Percentiles rank a stretch among this genome's conserved stretches.
Conservation (phyloP, 2,113 vertebrate genomes). For the Leptocoma aspasia region DNA sequence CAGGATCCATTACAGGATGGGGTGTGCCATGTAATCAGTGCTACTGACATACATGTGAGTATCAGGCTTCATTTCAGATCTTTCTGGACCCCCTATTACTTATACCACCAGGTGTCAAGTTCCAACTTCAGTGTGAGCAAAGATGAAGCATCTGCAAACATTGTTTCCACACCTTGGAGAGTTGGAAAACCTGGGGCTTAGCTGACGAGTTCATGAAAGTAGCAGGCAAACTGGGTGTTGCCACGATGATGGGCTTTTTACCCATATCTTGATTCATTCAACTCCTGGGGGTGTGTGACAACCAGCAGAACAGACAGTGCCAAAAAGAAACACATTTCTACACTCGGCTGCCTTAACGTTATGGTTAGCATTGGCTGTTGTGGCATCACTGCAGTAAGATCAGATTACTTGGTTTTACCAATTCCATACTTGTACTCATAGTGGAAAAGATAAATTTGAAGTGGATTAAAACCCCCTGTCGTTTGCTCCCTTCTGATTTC, state of each 20-base stretch:
- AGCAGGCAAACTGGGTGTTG: neutral
- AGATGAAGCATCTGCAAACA: neutral
- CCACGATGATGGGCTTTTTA: neutral
- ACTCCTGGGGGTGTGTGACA: neutral
- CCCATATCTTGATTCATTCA: neutral
- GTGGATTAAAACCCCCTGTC: neutral
- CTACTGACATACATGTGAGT: neutral
- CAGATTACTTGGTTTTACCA: neutral
- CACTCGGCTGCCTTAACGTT: neutral
- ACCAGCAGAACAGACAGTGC: neutral
- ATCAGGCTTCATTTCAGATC: neutral
- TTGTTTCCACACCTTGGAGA: neutral
- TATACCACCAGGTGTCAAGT: neutral
- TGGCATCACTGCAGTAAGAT: neutral
- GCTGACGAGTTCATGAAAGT: neutral
- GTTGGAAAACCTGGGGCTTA: neutral
- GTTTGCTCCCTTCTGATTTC: neutral
- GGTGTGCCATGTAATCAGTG: neutral
- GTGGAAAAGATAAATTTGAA: neutral
- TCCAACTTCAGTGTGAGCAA: neutral
- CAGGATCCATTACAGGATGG: neutral
- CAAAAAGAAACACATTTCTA: slow-evolving; percentile 1
- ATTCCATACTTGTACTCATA: neutral
- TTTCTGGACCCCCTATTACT: neutral
- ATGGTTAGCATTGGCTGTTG: neutral